A percentile compares a stretch with the other conserved stretches of the same genome.
Evolutionary conservation across 2,888 invertebrate genomes (phyloP).

Genomic region (Julus scanicus): DNA sequence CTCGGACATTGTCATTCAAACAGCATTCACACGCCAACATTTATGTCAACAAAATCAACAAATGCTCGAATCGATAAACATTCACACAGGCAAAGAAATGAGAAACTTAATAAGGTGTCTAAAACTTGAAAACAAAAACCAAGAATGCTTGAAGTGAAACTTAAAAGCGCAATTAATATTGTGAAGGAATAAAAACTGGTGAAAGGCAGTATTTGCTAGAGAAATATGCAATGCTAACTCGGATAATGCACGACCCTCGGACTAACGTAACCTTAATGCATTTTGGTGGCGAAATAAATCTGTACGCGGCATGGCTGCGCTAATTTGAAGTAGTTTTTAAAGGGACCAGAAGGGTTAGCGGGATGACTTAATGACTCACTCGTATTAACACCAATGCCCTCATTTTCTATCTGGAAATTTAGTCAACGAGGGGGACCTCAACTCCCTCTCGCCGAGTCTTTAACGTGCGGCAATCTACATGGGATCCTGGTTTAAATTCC

Average conservation of each 20-base stretch:
- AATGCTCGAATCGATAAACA: not conserved
- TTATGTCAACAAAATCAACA: not conserved
- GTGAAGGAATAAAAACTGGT: not conserved
- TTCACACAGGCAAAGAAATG: constrained; percentile 22
- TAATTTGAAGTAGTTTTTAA: no score
- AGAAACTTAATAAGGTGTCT: not conserved
- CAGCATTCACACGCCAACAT: constrained; percentile 31
- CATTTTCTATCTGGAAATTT: no score
- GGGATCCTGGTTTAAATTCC: no score
- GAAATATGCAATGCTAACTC: not conserved
- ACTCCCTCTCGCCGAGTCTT: no score
- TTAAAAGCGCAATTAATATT: not conserved
- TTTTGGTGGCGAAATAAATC: not conserved
- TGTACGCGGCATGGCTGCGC: not conserved
- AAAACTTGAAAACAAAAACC: not conserved
- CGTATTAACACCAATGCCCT: no score
- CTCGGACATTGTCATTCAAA: not conserved
- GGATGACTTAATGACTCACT: no score
- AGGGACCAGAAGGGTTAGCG: no score
- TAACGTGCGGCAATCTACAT: no score
- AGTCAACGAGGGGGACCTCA: no score
- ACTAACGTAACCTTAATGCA: not conserved
- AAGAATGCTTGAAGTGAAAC: not conserved
- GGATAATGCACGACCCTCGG: not conserved
- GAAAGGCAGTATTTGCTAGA: not conserved